phyloP scores from a whole-genome alignment of 2,797 vertebrate genomes.

The Limnodromus scolopaceus region DNA sequence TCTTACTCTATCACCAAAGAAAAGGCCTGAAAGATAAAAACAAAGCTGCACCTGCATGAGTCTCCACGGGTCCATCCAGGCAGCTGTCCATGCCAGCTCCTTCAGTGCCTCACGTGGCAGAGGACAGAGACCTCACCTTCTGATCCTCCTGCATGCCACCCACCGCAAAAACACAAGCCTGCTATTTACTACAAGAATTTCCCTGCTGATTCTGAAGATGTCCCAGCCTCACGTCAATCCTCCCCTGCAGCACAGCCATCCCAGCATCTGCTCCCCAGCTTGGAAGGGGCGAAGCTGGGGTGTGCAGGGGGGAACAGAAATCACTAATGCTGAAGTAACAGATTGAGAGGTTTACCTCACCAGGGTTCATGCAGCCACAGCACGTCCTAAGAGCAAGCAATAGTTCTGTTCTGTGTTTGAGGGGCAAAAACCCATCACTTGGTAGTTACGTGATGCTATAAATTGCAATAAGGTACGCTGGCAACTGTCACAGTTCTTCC shows the following conservation, averaged over 20 bases:
- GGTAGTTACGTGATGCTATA: not conserved
- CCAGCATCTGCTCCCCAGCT: not conserved
- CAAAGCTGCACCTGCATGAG: not conserved
- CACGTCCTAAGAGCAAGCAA: not conserved
- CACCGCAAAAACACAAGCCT: not conserved
- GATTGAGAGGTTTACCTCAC: not conserved
- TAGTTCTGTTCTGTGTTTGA: not conserved
- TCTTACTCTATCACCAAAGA: not conserved
- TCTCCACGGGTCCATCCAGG: not conserved
- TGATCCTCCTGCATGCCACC: not conserved
- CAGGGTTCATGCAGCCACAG: not conserved
- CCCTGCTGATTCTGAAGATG: not conserved
- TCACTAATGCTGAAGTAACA: not conserved
- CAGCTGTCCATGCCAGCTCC: not conserved
- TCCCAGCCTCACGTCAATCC: not conserved
- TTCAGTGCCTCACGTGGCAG: not conserved
- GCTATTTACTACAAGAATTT: not conserved
- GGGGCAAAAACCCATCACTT: not conserved
- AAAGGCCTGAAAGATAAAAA: not conserved
- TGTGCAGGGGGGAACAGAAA: accelerated
- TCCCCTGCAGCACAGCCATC: accelerated
- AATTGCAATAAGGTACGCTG: not conserved
- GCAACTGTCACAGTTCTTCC: not conserved
- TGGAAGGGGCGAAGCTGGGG: not conserved
- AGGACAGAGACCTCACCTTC: not conserved